Base-by-base conservation (phyloP, 2,797 vertebrate genomes). In the Epinephelus awoara region DNA sequence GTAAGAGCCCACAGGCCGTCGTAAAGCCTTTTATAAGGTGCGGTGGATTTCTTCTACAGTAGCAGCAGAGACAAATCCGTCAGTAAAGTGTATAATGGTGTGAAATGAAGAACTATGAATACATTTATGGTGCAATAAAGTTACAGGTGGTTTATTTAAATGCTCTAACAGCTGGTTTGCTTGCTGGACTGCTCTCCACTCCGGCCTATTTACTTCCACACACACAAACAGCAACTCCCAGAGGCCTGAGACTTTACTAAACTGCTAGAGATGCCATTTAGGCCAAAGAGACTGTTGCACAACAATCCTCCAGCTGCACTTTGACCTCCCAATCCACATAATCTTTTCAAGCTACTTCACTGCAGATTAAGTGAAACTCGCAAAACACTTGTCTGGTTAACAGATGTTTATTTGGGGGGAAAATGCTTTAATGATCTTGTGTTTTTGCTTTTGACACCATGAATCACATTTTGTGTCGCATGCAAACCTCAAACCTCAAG, bases 401-500 rank as follows among this genome's bases (percentile, higher is more conserved):
- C 79, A 87, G 90, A 90, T 81, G 81, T 67, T 80, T 79, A 78
- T 81, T 80, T 61, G 47, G 27, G 50, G 40, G 49, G 38, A 40
- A 51, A 68, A 72, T 29, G 38, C 70, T 88, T 85, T 61, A 80
- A 84, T 82, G 21, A 47, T 80, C 57, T 29, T 3, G 1, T 74
- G 59, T 85, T 84, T 80, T 81, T 72, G 65, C 72, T 84, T 86
- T 84, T 84, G 56, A 75, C 73, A 79, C 66, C 40, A 52, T 74
- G 40, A 85, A 71, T 87, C 44, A 69, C 29, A 13, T 52, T 77
- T 34, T 80, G 74, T 7, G 52, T 64, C 23, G 64, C 65, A 64
- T 78, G 77, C 82, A 69, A 89, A 75, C 80, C 82, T 67, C 83
- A 82, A 68, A 82, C 83, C 79, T 74, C 81, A 19, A 82, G 56